Conservation (phyloP, 2,113 vertebrate genomes). For the Alectura lathami region DNA sequence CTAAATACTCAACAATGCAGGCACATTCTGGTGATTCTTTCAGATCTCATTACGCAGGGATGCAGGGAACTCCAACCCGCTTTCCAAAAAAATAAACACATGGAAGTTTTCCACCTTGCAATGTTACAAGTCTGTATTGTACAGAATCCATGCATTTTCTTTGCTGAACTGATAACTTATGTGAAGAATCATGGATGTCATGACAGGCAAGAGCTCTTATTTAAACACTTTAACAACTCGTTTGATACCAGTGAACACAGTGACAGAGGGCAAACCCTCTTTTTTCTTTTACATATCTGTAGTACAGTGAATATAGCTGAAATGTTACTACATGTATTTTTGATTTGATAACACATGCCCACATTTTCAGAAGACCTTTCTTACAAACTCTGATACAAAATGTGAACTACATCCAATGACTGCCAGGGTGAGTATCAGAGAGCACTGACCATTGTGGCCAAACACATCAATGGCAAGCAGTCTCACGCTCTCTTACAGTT, state of each 20-base stretch:
- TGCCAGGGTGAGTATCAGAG: background rate
- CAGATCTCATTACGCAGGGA: background rate
- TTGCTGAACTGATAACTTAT: constrained; percentile 2
- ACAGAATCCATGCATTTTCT: background rate
- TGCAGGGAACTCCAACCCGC: background rate
- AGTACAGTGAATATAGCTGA: background rate
- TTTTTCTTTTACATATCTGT: background rate
- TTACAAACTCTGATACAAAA: background rate
- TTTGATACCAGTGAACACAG: background rate
- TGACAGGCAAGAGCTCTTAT: background rate
- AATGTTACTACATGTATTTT: background rate
- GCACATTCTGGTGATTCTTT: background rate
- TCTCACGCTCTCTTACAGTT: background rate
- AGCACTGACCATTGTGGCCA: background rate
- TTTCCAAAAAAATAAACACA: background rate
- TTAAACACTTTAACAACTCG: constrained; percentile 18
- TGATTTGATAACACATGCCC: background rate
- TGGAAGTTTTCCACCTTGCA: background rate
- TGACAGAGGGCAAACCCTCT: background rate
- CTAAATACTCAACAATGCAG: background rate
- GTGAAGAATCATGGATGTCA: background rate
- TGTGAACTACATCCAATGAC: background rate
- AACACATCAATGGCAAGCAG: background rate
- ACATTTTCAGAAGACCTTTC: background rate
- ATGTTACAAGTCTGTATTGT: background rate